Conservation (phyloP, 2,113 vertebrate species). For the Thunnus maccoyii region DNA sequence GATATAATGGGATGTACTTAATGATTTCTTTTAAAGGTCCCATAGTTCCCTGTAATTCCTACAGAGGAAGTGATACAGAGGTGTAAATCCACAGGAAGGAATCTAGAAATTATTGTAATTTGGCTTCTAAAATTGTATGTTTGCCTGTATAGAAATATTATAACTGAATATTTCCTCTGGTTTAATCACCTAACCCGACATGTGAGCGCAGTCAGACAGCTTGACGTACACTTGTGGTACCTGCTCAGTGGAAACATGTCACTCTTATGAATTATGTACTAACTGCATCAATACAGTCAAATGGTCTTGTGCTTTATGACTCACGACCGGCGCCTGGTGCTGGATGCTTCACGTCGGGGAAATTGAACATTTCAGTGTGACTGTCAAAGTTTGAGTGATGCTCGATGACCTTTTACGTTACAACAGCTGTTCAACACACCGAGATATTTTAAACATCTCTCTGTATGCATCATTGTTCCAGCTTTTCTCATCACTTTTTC, state of each 20-base stretch:
- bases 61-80: no score
- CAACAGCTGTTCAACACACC: background rate
- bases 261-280: constrained; percentile 26
- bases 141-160: no score
- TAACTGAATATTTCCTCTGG: no score
- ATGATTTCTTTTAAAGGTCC: no score
- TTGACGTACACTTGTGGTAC: background rate
- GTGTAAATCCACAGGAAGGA: no score
- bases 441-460: background rate
- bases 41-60: no score
- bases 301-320: constrained; percentile 17
- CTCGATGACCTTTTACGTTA: background rate
- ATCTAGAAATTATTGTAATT: no score
- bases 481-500: background rate
- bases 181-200: no score
- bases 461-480: background rate
- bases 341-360: background rate
- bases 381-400: background rate
- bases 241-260: background rate
- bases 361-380: background rate
- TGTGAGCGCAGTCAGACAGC: background rate
- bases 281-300: background rate
- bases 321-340: background rate
- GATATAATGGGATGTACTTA: no score
- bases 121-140: no score